A percentile compares a stretch with the other conserved stretches of the same genome.
These are phyloP conservation scores for Ceramica pisi DNA, from an alignment of 2,888 invertebrate species.

Conservation along the genomic window DNA sequence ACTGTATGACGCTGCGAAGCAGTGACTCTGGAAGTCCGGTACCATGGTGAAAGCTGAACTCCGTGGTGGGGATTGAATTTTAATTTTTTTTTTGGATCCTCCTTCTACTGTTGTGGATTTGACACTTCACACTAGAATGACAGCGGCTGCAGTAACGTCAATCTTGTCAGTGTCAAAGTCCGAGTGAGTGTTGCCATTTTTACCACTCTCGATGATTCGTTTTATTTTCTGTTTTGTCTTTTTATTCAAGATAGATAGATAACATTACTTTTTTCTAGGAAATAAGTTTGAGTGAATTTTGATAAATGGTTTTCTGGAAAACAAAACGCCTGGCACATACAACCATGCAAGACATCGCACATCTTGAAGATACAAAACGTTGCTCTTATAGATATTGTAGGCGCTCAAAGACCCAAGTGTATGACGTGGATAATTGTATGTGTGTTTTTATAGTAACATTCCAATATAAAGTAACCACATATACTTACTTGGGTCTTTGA, in stretches of 20 bases:
- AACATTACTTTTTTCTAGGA: too few relatives aligned
- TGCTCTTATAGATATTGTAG: conserved; percentile 24
- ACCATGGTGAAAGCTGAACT: conserved; percentile 88
- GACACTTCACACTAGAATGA: conserved; percentile 32
- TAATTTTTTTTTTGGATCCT: conserved; percentile 71
- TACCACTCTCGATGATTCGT: neutral
- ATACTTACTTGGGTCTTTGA: too few relatives aligned
- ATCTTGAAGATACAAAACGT: conserved; percentile 4
- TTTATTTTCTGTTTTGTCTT: neutral
- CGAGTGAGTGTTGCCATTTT: conserved; percentile 17
- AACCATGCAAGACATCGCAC: neutral
- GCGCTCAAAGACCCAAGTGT: neutral
- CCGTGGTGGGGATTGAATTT: conserved; percentile 86
- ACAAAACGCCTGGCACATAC: neutral
- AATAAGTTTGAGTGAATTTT: too few relatives aligned
- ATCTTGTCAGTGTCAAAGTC: conserved; percentile 13
- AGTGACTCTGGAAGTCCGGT: conserved; percentile 67
- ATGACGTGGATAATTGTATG: too few relatives aligned
- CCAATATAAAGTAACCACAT: too few relatives aligned
- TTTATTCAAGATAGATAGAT: too few relatives aligned
- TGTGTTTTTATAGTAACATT: too few relatives aligned
- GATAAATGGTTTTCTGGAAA: neutral
- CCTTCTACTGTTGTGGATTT: conserved; percentile 56
- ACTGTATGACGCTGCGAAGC: conserved; percentile 67
- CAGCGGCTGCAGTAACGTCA: conserved; percentile 19